Evolutionary conservation across 2,888 invertebrate genomes (phyloP), one percentile per base, ranked within the genome.

Genomic region (Leuctra nigra): DNA sequence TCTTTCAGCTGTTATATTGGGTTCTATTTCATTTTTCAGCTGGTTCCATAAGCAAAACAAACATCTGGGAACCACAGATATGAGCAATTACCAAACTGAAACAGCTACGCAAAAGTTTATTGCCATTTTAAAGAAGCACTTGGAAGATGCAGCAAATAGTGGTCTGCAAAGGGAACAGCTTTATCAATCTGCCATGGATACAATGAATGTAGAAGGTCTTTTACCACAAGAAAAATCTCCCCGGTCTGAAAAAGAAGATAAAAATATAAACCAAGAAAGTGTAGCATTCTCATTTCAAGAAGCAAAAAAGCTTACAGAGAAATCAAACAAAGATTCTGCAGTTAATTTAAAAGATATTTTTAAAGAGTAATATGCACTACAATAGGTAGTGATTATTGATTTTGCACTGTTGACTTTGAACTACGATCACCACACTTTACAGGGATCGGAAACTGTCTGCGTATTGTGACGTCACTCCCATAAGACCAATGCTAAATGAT

Each of bases 21-120:
- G 22, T 39, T 18, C 55, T 47, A 55, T 60, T 58, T 63, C 20
- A 35, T 35, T 50, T n/a, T n/a, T 33, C 70, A 88, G 87, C 16
- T 78, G 82, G 70, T 84, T 84, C 64, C 86, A 87, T 61, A 77
- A 79, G 57, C 72, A 77, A 47, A 75, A 80, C 18, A 79, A 76
- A 61, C 77, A 78, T 23, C 67, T 77, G 48, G 79, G 79, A 38
- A 71, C 75, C 2, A 69, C 78, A 1, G 82, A 80, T 64, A 70
- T 87, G 65, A 68, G 73, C 0, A 79, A 75, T 63, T 70, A 68
- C n/a, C 68, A 69, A 63, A 70, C 73, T n/a, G 77, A 69, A 67
- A 79, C 78, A 25, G 75, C 76, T 61, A 78, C 78, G 0, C 85
- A 81, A 66, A 75, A 73, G 63, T 82, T 86, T 63, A 72, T 87